Percentiles rank a stretch among this genome's conserved stretches.
These are phyloP conservation scores for Odobenus rosmarus DNA, from an alignment of 2,113 vertebrate species.

Conservation along the genomic window DNA sequence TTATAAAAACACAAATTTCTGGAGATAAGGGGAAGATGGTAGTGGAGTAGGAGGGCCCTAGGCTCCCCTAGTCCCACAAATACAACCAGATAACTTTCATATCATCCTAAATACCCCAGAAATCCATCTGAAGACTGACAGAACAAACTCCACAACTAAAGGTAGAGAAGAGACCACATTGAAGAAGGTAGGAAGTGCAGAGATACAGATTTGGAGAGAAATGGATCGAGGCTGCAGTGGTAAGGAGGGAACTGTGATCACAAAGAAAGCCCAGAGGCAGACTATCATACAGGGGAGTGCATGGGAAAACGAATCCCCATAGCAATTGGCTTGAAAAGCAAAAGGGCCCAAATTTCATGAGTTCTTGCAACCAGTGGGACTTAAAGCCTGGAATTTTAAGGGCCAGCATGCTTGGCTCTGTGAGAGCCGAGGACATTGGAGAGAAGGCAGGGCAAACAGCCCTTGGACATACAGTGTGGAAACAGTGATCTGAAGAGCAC, in stretches of 20 bases:
- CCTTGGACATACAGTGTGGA: not conserved
- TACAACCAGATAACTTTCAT: not conserved
- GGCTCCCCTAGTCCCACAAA: not conserved
- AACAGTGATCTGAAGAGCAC: not conserved
- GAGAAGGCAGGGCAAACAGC: not conserved
- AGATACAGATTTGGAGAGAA: not conserved
- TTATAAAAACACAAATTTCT: not conserved
- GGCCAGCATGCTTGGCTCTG: not conserved
- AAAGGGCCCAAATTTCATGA: not conserved
- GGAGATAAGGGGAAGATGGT: not conserved
- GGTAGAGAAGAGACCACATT: not conserved
- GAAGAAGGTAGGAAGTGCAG: not conserved
- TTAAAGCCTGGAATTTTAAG: not conserved
- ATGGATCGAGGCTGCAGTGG: not conserved
- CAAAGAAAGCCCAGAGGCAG: not conserved
- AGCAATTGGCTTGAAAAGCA: not conserved
- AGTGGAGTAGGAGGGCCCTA: not conserved
- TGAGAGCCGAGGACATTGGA: not conserved
- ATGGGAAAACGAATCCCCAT: not conserved
- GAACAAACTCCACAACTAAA: not conserved
- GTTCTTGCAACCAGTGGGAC: not conserved
- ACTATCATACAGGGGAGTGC: not conserved
- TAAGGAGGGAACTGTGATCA: not conserved
- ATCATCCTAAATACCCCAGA: not conserved
- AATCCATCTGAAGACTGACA: not conserved